Base-by-base conservation (phyloP, 37 sponge, comb jelly and placozoan species). In the Corticium candelabrum region DNA sequence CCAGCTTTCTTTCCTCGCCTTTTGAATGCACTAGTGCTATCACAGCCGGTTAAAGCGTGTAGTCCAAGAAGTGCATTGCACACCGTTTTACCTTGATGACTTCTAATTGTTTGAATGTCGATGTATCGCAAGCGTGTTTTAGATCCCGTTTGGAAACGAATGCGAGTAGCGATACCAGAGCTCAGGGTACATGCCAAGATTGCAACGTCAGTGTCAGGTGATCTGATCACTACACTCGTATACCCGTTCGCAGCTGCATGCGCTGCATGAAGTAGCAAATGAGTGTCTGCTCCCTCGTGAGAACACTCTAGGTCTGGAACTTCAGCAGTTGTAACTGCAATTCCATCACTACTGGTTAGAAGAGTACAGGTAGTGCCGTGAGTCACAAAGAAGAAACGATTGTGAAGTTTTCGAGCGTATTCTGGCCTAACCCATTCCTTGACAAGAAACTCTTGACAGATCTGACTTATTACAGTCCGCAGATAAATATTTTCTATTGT, bases 31-130 rank as follows among this genome's bases (percentile, higher is more conserved):
- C 62, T 50, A 50, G 62, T 50, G 11, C 15, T 50, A 50, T 50
- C 62, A 50, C 62, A 50, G 62, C 62, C 62, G 62, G 62, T 50
- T 21, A 50, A 50, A 27, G 62, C 62, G 62, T 50, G 62, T 27
- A 50, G 21, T 50, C 62, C 62, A 27, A 50, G 21, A 27, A 50
- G 62, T 27, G 62, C 11, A 21, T 50, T 21, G 21, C 15, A 50
- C 62, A 50, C 62, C 62, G 15, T 21, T 11, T 50, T 21, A 50
- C 62, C 62, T 21, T 27, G 62, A 21, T 50, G 11, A 50, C 11
- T 21, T 50, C 62, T 11, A 50, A 50, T 21, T 11, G 62, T 21
- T 11, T 50, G 11, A 27, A 50, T 50, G 21, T 50, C 62, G 62
- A 50, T 50, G 62, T 27, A 50, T 27, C 62, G 62, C 21, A 21